A percentile compares a stretch with the other conserved stretches of the same genome.
Evolutionary conservation across 2,888 invertebrate genomes (phyloP).

Genomic region (Buathra laborator): DNA sequence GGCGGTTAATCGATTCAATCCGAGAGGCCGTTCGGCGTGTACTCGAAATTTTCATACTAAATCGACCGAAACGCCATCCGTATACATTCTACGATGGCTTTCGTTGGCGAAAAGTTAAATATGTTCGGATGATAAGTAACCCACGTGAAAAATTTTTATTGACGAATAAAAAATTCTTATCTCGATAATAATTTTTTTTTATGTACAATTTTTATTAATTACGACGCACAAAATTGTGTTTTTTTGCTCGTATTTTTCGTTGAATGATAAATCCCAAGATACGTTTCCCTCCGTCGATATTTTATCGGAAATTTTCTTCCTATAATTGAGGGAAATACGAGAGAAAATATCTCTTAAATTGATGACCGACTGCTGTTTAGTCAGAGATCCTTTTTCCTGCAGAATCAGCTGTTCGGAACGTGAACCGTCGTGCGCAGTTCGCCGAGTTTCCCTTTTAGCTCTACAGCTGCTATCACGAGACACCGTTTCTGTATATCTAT

Average conservation of each 20-base stretch:
- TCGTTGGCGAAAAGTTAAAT: not conserved
- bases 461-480: not conserved
- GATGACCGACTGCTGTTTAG: not conserved
- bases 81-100: not conserved
- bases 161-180: not conserved
- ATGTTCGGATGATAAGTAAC: not conserved
- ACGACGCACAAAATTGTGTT: not conserved
- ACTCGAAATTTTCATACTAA: constrained; percentile 3
- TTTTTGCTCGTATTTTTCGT: not conserved
- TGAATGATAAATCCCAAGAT: not conserved
- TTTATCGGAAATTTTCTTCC: not conserved
- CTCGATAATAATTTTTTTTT: not conserved
- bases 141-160: not conserved
- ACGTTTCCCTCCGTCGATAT: not conserved
- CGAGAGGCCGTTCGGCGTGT: constrained; percentile 22
- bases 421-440: constrained; percentile 1
- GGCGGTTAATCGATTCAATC: constrained; percentile 61
- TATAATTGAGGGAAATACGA: not conserved
- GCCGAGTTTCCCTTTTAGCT: not conserved
- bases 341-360: not conserved
- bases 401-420: not conserved
- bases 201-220: not conserved
- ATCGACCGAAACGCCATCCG: constrained; percentile 32
- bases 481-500: not conserved
- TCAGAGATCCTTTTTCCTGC: not conserved